Base-by-base conservation (phyloP, 2,113 vertebrate genomes). In the Larimichthys polyactis region DNA sequence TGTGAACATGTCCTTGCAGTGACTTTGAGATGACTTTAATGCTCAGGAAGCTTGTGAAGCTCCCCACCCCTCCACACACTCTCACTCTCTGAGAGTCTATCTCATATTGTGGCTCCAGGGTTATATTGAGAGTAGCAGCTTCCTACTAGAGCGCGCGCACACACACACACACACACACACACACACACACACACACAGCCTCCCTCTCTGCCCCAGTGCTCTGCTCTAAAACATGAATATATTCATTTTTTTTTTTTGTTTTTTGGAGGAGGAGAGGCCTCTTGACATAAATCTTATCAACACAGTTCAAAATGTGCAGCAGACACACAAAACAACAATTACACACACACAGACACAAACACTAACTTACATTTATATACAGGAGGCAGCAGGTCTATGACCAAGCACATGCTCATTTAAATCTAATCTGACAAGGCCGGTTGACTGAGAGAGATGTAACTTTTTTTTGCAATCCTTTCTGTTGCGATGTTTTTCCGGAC, bases 171-270 rank as follows among this genome's bases (percentile, higher is more conserved):
- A 78, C 58, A 62, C 57, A 29, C 29, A 29, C 29, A 46, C 68
- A 78, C 59, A 57, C 68, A 52, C 63, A 79, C 73, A 64, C 55
- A 48, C 70, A 73, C 75, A 69, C 72, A 59, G 62, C 40, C 40
- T 59, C 15, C 54, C 63, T 66, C 46, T 81, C 63, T 78, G 52
- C 46, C 75, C 62, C 64, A 63, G 8, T 44, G 57, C 66, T 83
- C 67, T 72, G 68, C 88, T 82, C 79, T 55, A 70, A 69, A 81
- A 86, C 74, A 91, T 85, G 81, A 82, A 91, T 93, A 79, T 84
- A 89, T 91, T 88, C 76, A 81, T 80, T 70, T 65, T 43, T 72
- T 80, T 46, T 46, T 73, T 24, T 24, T 24, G 1, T 36, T 36
- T 36, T 36, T 36, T 36, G n/a, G n/a, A 36, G 54, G 62, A 52